Evolutionary conservation across 2,113 vertebrate genomes (phyloP), one percentile per base, ranked within the genome.

Genomic region (Scytalopus superciliaris): DNA sequence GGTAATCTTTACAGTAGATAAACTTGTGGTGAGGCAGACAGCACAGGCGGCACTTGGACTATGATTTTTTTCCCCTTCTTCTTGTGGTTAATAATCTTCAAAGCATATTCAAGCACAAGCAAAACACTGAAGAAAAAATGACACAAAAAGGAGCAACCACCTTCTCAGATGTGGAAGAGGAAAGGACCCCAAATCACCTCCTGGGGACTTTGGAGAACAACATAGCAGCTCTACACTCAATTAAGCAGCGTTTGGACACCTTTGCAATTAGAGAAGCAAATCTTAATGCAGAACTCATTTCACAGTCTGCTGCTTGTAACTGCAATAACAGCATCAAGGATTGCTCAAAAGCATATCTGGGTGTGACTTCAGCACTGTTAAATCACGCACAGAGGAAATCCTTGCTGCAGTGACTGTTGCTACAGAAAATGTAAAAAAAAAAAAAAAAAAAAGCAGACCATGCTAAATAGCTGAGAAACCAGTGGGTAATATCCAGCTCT

Each of bases 1-100:
- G 89, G 74, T 68, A 84, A 62, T 85, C 78, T 89, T 89, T 89
- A 89, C 19, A 49, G 28, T 25, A 91, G 87, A 95, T 79, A 91
- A 87, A 78, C 37, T 82, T 75, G 28, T 85, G 57, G 22, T 87
- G 37, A 84, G 53, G 37, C 77, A 84, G 69, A 53, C 57, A 87
- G 74, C 69, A 76, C 28, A 64, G 49, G n/a, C 8, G 0, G 53
- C n/a, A 35, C 44, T 84, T 45, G 28, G 57, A 53, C 69, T 49
- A 8, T 53, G n/a, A 4, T 15, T 74, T 53, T 72, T 47, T 40
- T 19, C 8, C 15, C 7, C 31, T 30, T 45, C 27, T 89, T 87
- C 73, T 94, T 91, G 39, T 37, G 40, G 50, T 31, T 87, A 89
- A 81, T 59, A 75, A 68, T 82, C 66, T 89, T 92, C 81, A 92